Conservation (phyloP, 1,140 invertebrate species). For the Contarinia nasturtii region DNA sequence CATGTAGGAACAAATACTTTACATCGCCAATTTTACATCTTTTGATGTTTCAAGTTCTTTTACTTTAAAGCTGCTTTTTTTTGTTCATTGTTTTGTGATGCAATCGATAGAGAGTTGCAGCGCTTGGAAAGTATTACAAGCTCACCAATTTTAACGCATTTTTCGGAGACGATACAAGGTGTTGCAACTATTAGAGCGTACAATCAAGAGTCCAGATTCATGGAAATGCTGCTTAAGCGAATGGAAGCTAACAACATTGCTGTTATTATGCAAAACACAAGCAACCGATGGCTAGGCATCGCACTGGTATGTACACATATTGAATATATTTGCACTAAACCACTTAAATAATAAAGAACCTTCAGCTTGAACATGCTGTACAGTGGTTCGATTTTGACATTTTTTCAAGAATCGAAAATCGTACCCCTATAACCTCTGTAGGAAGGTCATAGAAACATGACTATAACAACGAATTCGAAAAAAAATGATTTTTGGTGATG, state of each 20-base stretch:
- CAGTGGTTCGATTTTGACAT: too few relatives aligned
- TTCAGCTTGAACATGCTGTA: too few relatives aligned
- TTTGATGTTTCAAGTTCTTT: background rate
- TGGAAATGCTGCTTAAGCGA: conserved; percentile 36
- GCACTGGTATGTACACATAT: conserved; percentile 46
- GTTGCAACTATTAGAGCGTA: conserved; percentile 49
- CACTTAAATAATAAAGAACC: too few relatives aligned
- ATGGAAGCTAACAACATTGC: conserved; percentile 57
- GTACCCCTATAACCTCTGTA: too few relatives aligned
- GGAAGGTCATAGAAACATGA: too few relatives aligned
- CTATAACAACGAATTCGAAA: too few relatives aligned
- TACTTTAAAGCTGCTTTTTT: background rate
- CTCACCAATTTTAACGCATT: conserved; percentile 50
- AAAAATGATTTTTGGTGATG: too few relatives aligned
- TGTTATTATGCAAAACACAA: conserved; percentile 55
- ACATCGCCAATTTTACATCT: too few relatives aligned
- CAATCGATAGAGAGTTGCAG: conserved; percentile 42
- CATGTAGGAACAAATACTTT: too few relatives aligned
- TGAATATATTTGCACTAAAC: too few relatives aligned
- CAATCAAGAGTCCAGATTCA: conserved; percentile 42
- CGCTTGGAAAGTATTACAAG: conserved; percentile 43
- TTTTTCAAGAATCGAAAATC: too few relatives aligned
- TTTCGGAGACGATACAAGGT: conserved; percentile 48
- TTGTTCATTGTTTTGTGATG: background rate
- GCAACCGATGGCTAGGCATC: conserved; percentile 66